phyloP scores from a whole-genome alignment of 2,888 invertebrate species.

The Sympetrum striolatum region DNA sequence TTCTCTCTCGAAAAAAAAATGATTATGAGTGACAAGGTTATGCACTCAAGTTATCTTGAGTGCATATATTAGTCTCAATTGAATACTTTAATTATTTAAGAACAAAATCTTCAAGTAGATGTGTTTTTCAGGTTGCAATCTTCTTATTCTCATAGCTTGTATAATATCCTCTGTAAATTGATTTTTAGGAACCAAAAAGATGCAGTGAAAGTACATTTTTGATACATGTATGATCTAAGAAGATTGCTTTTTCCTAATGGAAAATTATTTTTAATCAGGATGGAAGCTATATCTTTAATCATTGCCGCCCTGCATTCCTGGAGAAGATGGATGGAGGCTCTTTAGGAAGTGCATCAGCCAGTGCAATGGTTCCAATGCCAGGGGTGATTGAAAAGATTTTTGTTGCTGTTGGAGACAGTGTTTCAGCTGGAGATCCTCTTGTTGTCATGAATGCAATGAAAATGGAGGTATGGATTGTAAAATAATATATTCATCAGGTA shows the following conservation, averaged over 20 bases:
- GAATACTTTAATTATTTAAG: too few relatives aligned
- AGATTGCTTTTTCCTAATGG: neutral
- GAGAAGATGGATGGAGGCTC: slow-evolving; percentile 58
- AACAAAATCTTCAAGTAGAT: too few relatives aligned
- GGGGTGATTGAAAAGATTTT: slow-evolving; percentile 92
- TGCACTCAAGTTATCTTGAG: too few relatives aligned
- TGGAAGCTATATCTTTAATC: slow-evolving; percentile 71
- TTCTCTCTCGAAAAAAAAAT: too few relatives aligned
- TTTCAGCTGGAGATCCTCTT: slow-evolving; percentile 87
- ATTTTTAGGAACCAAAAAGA: too few relatives aligned
- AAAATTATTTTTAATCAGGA: slow-evolving; percentile 61
- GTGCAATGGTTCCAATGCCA: slow-evolving; percentile 89
- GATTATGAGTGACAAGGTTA: too few relatives aligned
- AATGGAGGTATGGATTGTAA: slow-evolving; percentile 78
- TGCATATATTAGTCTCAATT: too few relatives aligned
- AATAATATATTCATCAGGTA: too few relatives aligned
- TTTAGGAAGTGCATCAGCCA: slow-evolving; percentile 60
- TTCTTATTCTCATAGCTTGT: too few relatives aligned
- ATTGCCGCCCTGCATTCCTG: slow-evolving; percentile 69
- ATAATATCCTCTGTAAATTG: too few relatives aligned
- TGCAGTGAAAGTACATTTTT: neutral
- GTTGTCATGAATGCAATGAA: slow-evolving; percentile 99
- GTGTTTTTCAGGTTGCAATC: too few relatives aligned
- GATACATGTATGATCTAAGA: neutral
- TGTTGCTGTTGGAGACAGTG: slow-evolving; percentile 80